Base-by-base conservation (phyloP, 92 coral and sea anemone species). In the Zoanthus sansibaricus region DNA sequence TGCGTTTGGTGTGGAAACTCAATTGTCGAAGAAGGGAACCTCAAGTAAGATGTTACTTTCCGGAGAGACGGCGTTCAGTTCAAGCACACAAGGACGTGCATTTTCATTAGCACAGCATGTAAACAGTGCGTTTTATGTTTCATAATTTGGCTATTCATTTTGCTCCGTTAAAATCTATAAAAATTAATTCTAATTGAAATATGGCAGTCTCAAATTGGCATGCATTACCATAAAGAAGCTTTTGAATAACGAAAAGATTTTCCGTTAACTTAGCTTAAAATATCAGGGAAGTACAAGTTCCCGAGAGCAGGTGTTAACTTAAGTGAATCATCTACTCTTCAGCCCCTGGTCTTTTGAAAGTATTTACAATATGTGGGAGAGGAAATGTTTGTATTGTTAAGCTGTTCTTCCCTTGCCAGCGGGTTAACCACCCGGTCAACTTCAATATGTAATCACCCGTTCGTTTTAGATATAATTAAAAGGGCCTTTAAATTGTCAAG, bases 311-410 rank as follows among this genome's bases (percentile, higher is more conserved):
- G 44, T 75, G 62, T n/a, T 20, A 48, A 20, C 0, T 49, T n/a
- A 45, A 21, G 47, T 21, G 62, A 9, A 30, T 76, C 31, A 10
- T 76, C 30, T 76, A 66, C 30, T 51, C 12, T 51, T 17, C 44
- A 13, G 21, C 62, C 61, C 75, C 75, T 66, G 75, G 85, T 13
- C 25, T 14, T 20, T 12, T 9, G 5, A 80, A 64, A 80, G 20
- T 14, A 18, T 4, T 66, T 47, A 31, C 33, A 72, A 44, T 80
- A 37, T 71, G 75, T 80, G 46, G 59, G 85, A 64, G 85, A 66
- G 85, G 74, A 80, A 64, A 66, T 80, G 85, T 47, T 80, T 49
- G 55, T 49, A 80, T 44, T 80, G 25, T 62, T 45, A 64, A 46
- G 44, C 66, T 64, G 67, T 62, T 62, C 11, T 25, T 56, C 55